Evolutionary conservation across 2,888 invertebrate genomes (phyloP).

Genomic region (Acrobasis consociella): DNA sequence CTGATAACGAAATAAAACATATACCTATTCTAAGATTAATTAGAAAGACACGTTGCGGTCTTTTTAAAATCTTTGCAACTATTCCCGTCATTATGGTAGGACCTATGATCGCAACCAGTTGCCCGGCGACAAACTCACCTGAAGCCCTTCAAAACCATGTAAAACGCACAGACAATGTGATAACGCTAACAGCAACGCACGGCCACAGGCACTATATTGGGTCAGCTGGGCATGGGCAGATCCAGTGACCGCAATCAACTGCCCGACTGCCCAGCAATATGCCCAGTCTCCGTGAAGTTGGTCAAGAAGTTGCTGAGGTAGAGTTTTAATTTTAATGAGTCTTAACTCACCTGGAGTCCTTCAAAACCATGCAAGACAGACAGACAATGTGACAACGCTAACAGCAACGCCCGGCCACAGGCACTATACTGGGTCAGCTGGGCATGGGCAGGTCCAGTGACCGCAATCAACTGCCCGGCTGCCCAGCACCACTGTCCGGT

Average conservation of each 20-base stretch:
- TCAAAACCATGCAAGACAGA: conserved; percentile 52
- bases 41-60: no score
- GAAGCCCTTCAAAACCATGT: conserved; percentile 46
- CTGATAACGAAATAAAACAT: no score
- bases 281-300: conserved; percentile 25
- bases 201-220: conserved; percentile 50
- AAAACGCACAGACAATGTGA: conserved; percentile 54
- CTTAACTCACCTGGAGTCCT: conserved; percentile 42
- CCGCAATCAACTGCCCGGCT: conserved; percentile 48
- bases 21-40: no score
- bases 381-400: conserved; percentile 54
- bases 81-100: no score
- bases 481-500: conserved; percentile 63
- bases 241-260: conserved; percentile 47
- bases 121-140: conserved; percentile 32
- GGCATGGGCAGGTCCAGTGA: conserved; percentile 44
- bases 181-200: conserved; percentile 56
- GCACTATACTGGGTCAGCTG: conserved; percentile 48
- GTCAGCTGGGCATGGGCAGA: conserved; percentile 42
- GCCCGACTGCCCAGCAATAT: conserved; percentile 63
- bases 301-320: no score
- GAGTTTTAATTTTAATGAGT: no score
- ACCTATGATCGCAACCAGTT: no score
- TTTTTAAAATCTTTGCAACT: neutral
- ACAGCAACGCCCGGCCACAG: conserved; percentile 50